Evolutionary conservation across 1,140 invertebrate genomes (phyloP).

Genomic region (Macrosteles quadrilineatus): DNA sequence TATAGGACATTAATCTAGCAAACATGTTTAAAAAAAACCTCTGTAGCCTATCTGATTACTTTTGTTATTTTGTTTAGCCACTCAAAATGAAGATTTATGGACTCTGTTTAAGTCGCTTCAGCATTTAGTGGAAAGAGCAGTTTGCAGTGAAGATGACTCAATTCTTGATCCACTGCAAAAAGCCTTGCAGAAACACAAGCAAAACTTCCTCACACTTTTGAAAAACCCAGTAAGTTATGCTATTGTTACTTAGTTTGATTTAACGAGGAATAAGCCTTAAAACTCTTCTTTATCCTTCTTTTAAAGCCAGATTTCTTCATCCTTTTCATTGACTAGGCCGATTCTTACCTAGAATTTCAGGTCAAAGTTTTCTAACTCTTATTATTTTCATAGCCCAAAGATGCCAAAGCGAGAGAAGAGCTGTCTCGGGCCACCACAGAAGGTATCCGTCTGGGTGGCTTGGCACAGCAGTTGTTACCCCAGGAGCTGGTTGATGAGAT

Average conservation of each 20-base stretch:
- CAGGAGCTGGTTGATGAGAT: conserved; percentile 88
- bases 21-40: no score
- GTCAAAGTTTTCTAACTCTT: no score
- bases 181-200: conserved; percentile 75
- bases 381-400: conserved; percentile 69
- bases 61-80: no score
- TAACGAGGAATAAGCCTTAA: no score
- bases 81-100: conserved; percentile 74
- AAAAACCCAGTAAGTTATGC: conserved; percentile 80
- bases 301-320: no score
- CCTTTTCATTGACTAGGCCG: no score
- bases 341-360: no score
- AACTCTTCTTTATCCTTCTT: no score
- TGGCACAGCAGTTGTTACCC: conserved; percentile 75
- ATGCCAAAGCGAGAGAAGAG: conserved; percentile 72
- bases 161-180: conserved; percentile 77
- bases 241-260: no score
- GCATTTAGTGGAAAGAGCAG: conserved; percentile 67
- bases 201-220: conserved; percentile 84
- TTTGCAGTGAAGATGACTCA: conserved; percentile 63
- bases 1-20: no score
- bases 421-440: conserved; percentile 78
- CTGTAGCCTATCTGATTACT: no score
- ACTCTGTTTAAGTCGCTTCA: conserved; percentile 82
- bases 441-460: conserved; percentile 73